phyloP scores from a whole-genome alignment of 2,797 vertebrate genomes.

The Chromis chromis region DNA sequence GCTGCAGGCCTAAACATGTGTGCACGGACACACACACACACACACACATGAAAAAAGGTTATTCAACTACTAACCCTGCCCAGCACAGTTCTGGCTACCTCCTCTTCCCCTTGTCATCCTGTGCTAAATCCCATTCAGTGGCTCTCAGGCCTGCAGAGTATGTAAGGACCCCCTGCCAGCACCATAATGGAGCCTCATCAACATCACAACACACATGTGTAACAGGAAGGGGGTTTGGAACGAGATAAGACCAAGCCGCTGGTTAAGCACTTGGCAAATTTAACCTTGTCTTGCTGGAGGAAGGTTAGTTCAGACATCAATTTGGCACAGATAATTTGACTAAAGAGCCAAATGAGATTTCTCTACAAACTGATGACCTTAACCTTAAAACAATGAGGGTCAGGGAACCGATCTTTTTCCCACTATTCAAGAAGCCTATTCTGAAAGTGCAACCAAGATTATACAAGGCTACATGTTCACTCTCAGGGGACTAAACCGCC shows the following conservation, averaged over 20 bases:
- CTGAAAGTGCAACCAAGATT: neutral
- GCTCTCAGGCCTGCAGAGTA: conserved; percentile 50
- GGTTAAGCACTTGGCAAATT: conserved; percentile 33
- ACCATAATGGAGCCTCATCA: conserved; percentile 71
- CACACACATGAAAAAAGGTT: neutral
- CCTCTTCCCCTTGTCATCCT: conserved; percentile 49
- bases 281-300: conserved; percentile 1
- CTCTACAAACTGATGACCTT: neutral
- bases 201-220: conserved; percentile 77
- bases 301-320: neutral
- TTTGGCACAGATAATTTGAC: conserved; percentile 3
- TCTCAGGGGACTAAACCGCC: neutral
- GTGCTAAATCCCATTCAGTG: conserved; percentile 64
- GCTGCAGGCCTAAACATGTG: conserved; percentile 29
- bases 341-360: conserved; percentile 14
- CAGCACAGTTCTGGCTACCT: conserved; percentile 20
- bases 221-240: conserved; percentile 31
- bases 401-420: neutral
- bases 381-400: neutral
- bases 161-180: conserved; percentile 59
- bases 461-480: neutral
- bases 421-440: neutral
- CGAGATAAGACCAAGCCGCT: conserved; percentile 15
- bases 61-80: conserved; percentile 13
- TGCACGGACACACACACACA: conserved; percentile 16